Evolutionary conservation across 2,888 invertebrate species (phyloP).

Genomic region (Brenthis hecate): DNA sequence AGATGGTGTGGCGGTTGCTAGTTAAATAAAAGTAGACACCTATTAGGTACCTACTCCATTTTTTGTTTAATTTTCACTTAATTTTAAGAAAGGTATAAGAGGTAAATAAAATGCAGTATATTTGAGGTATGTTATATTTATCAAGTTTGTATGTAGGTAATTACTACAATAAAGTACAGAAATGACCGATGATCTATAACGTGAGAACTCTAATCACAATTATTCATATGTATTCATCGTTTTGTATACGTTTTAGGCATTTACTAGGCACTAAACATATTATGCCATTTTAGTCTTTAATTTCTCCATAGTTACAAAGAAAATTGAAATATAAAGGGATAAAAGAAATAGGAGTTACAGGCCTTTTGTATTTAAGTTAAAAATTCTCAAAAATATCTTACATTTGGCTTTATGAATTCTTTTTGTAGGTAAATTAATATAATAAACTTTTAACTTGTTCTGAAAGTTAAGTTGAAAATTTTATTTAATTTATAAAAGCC

Average conservation of each 20-base stretch:
- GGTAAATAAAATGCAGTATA: conserved; percentile 53
- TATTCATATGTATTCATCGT: conserved; percentile 76
- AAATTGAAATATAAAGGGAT: conserved; percentile 23
- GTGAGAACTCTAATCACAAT: conserved; percentile 76
- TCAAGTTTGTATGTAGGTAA: conserved; percentile 81
- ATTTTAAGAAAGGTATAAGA: neutral
- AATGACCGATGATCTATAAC: conserved; percentile 77
- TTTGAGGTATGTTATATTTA: conserved; percentile 82
- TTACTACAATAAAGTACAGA: conserved; percentile 81
- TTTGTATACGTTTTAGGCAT: conserved; percentile 80
- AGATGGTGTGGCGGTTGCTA: too few species aligned
- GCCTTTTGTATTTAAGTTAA: neutral
- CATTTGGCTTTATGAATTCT: neutral
- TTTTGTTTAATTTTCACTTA: neutral
- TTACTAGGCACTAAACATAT: conserved; percentile 69
- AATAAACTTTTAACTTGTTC: conserved; percentile 6
- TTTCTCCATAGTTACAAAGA: conserved; percentile 70
- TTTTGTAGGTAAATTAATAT: neutral
- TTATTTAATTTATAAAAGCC: conserved; percentile 9
- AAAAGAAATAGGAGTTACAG: conserved; percentile 4
- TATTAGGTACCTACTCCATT: neutral
- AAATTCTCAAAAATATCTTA: conserved; percentile 5
- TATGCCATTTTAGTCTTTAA: conserved; percentile 73
- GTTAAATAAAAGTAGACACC: too few species aligned
- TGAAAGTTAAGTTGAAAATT: neutral